Conservation (phyloP, 2,797 vertebrate species). For the Spondyliosoma cantharus region DNA sequence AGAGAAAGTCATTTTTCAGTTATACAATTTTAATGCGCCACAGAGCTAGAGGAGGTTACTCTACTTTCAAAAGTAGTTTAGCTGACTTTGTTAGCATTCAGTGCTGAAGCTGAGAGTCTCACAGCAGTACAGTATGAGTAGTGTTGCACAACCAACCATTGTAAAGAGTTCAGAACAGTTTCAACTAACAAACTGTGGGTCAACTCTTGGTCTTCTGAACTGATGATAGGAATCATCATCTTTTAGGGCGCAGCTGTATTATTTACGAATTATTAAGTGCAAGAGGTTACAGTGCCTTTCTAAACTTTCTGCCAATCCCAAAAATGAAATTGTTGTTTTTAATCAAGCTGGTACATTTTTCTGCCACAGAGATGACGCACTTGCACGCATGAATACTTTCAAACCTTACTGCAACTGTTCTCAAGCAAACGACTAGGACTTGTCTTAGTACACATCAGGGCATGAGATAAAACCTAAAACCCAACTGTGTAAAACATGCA, state of each 20-base stretch:
- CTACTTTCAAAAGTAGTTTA: background rate
- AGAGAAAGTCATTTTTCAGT: background rate
- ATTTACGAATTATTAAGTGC: background rate
- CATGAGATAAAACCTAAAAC: background rate
- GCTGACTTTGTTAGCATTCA: background rate
- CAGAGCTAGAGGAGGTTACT: background rate
- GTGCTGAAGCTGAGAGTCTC: background rate
- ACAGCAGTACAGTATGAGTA: background rate
- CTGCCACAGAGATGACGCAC: background rate
- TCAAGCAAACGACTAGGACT: background rate
- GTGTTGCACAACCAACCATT: rapidly evolving
- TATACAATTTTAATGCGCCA: background rate
- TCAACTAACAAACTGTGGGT: background rate
- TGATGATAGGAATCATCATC: background rate
- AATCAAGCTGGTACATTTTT: background rate
- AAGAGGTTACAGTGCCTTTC: background rate
- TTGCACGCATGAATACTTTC: background rate
- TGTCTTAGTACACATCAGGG: background rate
- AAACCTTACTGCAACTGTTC: background rate
- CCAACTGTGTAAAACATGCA: background rate
- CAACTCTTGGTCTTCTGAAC: background rate
- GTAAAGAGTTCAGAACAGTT: background rate
- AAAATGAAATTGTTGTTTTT: background rate
- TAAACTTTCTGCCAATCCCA: background rate
- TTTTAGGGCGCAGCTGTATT: background rate